Evolutionary conservation across 1,140 invertebrate species (phyloP).

Genomic region (Octopus bimaculoides): DNA sequence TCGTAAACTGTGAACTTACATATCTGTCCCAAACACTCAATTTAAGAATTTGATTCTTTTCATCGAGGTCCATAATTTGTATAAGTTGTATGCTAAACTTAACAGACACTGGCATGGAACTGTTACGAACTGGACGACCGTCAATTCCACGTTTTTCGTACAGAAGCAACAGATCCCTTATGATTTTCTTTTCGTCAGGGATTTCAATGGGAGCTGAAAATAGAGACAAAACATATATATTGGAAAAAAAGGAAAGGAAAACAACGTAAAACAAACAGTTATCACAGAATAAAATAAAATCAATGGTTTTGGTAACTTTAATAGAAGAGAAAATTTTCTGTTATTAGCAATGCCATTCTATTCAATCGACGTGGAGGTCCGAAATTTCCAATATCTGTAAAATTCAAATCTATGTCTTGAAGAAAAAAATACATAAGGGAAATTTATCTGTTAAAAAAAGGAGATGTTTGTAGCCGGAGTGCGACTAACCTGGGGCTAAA

Average conservation of each 20-base stretch:
- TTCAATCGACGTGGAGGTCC: neutral
- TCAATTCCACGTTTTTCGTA: slow-evolving; percentile 43
- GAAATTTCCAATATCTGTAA: neutral
- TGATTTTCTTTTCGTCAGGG: slow-evolving; percentile 50
- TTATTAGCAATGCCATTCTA: neutral
- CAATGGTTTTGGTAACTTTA: neutral
- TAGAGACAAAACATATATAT: slow-evolving; percentile 21
- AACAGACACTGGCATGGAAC: slow-evolving; percentile 40
- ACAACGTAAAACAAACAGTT: neutral
- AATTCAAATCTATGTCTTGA: neutral
- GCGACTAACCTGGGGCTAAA: no score
- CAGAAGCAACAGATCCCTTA: slow-evolving; percentile 44
- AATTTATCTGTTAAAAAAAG: no score
- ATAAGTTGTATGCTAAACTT: slow-evolving; percentile 42
- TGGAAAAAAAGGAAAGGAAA: neutral
- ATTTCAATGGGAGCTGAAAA: slow-evolving; percentile 24
- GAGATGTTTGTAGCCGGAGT: no score
- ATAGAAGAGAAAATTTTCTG: neutral
- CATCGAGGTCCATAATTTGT: slow-evolving; percentile 52
- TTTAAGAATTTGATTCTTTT: slow-evolving; percentile 48
- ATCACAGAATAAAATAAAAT: neutral
- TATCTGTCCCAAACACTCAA: slow-evolving; percentile 49
- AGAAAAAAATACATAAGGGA: no score
- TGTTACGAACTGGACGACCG: slow-evolving; percentile 49
- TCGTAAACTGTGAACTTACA: slow-evolving; percentile 46